Evolutionary conservation across 2,113 vertebrate genomes (phyloP).

Genomic region (Channa maculata): DNA sequence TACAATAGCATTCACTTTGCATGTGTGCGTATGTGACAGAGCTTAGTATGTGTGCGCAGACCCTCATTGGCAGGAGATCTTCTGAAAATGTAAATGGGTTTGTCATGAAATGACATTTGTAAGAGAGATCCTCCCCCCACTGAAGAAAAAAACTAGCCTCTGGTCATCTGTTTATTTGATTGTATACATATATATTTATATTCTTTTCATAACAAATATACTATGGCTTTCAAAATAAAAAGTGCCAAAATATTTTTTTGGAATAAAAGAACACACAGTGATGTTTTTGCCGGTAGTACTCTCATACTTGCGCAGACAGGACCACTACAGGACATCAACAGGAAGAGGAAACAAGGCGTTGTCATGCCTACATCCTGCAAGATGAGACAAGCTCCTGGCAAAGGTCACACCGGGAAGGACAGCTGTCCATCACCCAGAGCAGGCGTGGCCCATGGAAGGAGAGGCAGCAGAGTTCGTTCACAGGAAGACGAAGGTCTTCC

Average conservation of each 20-base stretch:
- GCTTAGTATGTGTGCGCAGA: no score
- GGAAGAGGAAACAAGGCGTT: constrained; percentile 68
- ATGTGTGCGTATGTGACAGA: constrained; percentile 4
- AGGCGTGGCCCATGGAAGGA: constrained; percentile 56
- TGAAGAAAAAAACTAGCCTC: constrained; percentile 77
- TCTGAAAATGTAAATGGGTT: constrained; percentile 22
- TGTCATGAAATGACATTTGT: constrained; percentile 34
- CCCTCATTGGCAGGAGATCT: no score
- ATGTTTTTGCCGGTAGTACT: constrained; percentile 85
- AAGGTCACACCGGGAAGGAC: constrained; percentile 67
- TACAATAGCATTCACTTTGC: constrained; percentile 42
- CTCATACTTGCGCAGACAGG: constrained; percentile 70
- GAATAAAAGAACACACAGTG: constrained; percentile 89
- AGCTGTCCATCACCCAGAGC: constrained; percentile 64
- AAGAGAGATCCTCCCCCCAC: constrained; percentile 77
- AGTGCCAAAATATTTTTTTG: constrained; percentile 85
- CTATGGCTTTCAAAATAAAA: constrained; percentile 89
- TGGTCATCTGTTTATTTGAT: constrained; percentile 79
- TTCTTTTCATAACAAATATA: constrained; percentile 85
- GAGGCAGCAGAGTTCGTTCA: constrained; percentile 69
- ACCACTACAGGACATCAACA: constrained; percentile 72
- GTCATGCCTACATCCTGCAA: constrained; percentile 57
- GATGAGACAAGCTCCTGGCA: constrained; percentile 63
- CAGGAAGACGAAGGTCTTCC: constrained; percentile 47
- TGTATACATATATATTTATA: constrained; percentile 80